These are phyloP conservation scores for Drosophila ercepeae DNA, from an alignment of 1,140 invertebrate species.

Conservation along the genomic window DNA sequence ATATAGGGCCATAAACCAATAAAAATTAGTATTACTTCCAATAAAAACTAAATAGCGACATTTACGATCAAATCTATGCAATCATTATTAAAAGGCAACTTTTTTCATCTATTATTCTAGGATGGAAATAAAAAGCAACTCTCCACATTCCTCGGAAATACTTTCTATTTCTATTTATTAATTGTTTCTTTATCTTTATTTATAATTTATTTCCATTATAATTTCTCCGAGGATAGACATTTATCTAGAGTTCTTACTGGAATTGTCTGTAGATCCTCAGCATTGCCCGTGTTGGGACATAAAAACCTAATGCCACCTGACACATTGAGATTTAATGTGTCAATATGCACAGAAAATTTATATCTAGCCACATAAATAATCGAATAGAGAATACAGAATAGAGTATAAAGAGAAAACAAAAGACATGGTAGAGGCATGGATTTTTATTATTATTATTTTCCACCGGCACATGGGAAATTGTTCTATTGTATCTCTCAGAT, in stretches of 20 bases:
- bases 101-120: background rate
- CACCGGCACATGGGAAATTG: conserved; percentile 7
- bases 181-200: conserved; percentile 9
- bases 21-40: conserved; percentile 83
- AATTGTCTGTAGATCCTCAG: conserved; percentile 48
- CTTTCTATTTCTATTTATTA: no score
- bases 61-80: conserved; percentile 83
- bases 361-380: conserved; percentile 51
- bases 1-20: conserved; percentile 79
- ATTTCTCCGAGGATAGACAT: conserved; percentile 11
- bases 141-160: no score
- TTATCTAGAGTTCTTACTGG: conserved; percentile 27
- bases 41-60: conserved; percentile 83
- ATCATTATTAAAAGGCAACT: conserved; percentile 65
- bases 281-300: conserved; percentile 46
- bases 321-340: conserved; percentile 83
- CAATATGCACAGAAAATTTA: conserved; percentile 80
- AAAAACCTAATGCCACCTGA: conserved; percentile 80
- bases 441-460: conserved; percentile 51
- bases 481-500: conserved; percentile 25
- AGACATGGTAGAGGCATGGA: conserved; percentile 36
- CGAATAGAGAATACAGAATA: conserved; percentile 19
- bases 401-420: background rate
- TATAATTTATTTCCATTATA: conserved; percentile 29
- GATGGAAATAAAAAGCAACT: no score